Percentiles rank a stretch among this genome's conserved stretches.
phyloP scores from a whole-genome alignment of 1,140 invertebrate genomes.

The Cherax destructor region DNA sequence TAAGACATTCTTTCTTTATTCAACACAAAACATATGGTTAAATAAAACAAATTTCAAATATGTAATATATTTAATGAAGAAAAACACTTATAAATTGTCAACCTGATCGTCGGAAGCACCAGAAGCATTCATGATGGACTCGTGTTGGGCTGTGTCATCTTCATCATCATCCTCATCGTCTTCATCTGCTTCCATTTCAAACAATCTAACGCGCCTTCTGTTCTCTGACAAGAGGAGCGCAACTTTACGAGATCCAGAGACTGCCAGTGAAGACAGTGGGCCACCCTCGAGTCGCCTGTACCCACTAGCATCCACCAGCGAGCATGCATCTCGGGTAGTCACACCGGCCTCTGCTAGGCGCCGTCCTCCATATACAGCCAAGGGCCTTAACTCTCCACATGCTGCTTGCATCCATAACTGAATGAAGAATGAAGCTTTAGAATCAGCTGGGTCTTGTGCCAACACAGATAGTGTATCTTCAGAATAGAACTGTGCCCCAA shows the following conservation, averaged over 20 bases:
- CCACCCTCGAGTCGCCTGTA: slow-evolving; percentile 75
- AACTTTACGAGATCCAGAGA: slow-evolving; percentile 91
- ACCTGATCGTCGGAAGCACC: slow-evolving; percentile 62
- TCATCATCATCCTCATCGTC: slow-evolving; percentile 88
- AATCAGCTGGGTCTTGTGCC: slow-evolving; percentile 52
- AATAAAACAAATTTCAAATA: not conserved
- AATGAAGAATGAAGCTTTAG: slow-evolving; percentile 59
- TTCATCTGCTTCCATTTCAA: slow-evolving; percentile 91
- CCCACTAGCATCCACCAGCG: slow-evolving; percentile 72
- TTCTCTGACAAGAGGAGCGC: slow-evolving; percentile 89
- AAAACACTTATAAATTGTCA: slow-evolving; percentile 21
- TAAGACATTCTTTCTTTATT: no score
- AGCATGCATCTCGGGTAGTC: slow-evolving; percentile 72
- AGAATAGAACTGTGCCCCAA: slow-evolving; percentile 58
- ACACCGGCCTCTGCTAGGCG: slow-evolving; percentile 59
- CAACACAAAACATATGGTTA: not conserved
- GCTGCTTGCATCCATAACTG: slow-evolving; percentile 55
- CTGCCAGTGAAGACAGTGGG: slow-evolving; percentile 79
- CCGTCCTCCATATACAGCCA: slow-evolving; percentile 41
- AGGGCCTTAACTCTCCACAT: slow-evolving; percentile 39
- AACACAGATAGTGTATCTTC: slow-evolving; percentile 54
- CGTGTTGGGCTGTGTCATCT: slow-evolving; percentile 75
- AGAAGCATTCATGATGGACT: slow-evolving; percentile 62
- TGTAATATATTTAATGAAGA: not conserved
- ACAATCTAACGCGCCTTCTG: slow-evolving; percentile 86